These are phyloP conservation scores for Cebidichthys violaceus DNA, from an alignment of 2,113 vertebrate species.

Conservation along the genomic window DNA sequence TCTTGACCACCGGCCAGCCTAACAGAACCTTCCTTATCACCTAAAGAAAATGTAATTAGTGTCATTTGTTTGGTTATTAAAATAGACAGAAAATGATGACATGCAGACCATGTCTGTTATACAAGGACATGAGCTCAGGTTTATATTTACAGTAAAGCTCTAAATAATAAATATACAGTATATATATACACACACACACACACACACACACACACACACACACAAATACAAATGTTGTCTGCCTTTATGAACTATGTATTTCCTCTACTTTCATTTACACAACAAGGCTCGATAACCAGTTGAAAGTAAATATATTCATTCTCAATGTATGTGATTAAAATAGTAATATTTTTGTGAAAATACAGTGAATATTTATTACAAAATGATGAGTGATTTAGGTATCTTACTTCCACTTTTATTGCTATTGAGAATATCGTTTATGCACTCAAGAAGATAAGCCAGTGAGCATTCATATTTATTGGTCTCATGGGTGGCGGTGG, in stretches of 20 bases:
- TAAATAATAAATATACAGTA: neutral
- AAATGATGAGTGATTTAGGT: neutral
- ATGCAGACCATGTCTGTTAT: neutral
- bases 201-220: no score
- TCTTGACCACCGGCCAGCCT: constrained; percentile 28
- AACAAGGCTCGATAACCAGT: neutral
- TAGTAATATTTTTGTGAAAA: neutral
- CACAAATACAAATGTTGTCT: no score
- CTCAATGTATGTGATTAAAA: neutral
- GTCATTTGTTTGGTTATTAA: neutral
- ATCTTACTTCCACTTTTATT: constrained; percentile 1
- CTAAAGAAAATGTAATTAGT: constrained; percentile 10
- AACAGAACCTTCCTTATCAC: constrained; percentile 13
- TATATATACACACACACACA: no score
- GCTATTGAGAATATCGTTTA: neutral
- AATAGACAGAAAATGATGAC: neutral
- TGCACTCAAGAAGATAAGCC: neutral
- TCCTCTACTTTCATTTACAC: neutral
- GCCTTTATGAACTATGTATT: neutral
- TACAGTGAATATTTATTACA: neutral
- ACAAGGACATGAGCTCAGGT: neutral
- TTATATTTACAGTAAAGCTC: neutral
- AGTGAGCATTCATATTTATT: neutral
- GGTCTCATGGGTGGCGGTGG: neutral
- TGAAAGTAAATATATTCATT: neutral